These are phyloP conservation scores for Cygnus buccinator DNA, from an alignment of 2,113 vertebrate species.

Conservation along the genomic window DNA sequence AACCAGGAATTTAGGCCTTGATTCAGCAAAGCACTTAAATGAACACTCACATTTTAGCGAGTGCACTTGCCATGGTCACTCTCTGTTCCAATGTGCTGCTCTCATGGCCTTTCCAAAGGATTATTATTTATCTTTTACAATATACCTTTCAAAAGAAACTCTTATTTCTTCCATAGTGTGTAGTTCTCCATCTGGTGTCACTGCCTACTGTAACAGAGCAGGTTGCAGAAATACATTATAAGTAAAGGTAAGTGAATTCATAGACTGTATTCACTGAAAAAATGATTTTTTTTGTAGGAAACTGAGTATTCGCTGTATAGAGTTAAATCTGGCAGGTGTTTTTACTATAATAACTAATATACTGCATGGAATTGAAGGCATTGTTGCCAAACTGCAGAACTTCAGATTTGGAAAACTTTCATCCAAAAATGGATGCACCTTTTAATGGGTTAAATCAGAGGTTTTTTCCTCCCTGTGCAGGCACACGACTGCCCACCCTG, in stretches of 20 bases:
- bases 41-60: not conserved
- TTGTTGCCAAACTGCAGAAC: not conserved
- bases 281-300: not conserved
- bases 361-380: not conserved
- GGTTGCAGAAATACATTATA: not conserved
- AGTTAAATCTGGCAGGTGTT: not conserved
- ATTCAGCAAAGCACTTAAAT: constrained; percentile 26
- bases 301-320: not conserved
- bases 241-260: not conserved
- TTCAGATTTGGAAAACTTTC: not conserved
- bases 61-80: not conserved
- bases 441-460: not conserved
- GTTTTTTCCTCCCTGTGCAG: not conserved
- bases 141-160: not conserved
- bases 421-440: not conserved
- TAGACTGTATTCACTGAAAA: not conserved
- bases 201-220: not conserved
- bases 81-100: not conserved
- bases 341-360: not conserved
- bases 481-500: not conserved
- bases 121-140: not conserved
- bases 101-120: not conserved
- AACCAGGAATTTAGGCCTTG: constrained; percentile 22
- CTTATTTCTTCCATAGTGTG: not conserved
- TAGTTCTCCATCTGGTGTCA: not conserved